Conservation (phyloP, 2,888 invertebrate genomes). For the Drosophila histrio region DNA sequence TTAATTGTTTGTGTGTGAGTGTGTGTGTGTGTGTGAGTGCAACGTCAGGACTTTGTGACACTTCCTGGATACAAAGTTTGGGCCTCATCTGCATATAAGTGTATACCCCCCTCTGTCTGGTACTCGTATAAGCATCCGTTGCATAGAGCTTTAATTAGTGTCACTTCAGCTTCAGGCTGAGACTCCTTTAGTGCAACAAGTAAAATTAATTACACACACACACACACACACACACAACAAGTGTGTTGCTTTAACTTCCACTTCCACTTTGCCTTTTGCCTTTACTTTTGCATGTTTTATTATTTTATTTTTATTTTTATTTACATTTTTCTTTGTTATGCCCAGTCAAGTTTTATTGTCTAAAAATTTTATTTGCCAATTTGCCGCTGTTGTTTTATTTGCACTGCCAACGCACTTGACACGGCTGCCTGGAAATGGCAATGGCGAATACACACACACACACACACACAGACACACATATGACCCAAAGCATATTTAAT, state of each 20-base stretch:
- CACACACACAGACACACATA: conserved; percentile 24
- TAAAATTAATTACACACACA: conserved; percentile 65
- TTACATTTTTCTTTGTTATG: conserved; percentile 22
- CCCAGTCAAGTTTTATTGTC: conserved; percentile 56
- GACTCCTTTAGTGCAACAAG: conserved; percentile 56
- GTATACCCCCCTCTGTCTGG: not conserved
- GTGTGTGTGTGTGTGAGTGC: conserved; percentile 49
- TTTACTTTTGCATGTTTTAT: conserved; percentile 7
- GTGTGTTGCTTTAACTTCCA: conserved; percentile 9
- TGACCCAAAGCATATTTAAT: conserved; percentile 66
- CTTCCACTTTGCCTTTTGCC: not conserved
- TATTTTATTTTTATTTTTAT: conserved; percentile 23
- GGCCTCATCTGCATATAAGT: conserved; percentile 36
- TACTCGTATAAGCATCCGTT: conserved; percentile 53
- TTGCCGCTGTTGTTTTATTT: conserved; percentile 48
- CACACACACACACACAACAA: conserved; percentile 12
- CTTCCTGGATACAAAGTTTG: conserved; percentile 52
- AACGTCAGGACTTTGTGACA: conserved; percentile 60
- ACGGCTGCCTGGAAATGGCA: conserved; percentile 14
- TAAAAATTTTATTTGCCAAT: conserved; percentile 65
- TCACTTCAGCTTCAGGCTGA: conserved; percentile 54
- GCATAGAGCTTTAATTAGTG: conserved; percentile 69
- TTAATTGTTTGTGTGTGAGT: conserved; percentile 58
- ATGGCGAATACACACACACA: not conserved
- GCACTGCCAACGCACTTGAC: conserved; percentile 35